Base-by-base conservation (phyloP, 2,113 vertebrate genomes). In the Oncorhynchus keta region DNA sequence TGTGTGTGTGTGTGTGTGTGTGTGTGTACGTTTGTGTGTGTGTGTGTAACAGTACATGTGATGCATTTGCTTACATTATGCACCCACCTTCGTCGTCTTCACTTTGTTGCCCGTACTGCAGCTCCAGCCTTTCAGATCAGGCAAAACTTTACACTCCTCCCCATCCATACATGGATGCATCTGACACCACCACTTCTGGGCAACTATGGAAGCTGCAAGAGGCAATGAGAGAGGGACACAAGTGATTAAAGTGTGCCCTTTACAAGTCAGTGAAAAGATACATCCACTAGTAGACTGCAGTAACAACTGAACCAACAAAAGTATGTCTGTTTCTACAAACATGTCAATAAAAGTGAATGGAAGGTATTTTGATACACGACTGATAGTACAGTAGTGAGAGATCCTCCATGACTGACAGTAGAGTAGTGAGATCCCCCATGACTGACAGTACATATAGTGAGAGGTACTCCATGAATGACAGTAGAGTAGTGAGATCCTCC, bases 101-200 rank as follows among this genome's bases (percentile, higher is more conserved):
- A 99, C 97, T 94, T 95, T 99, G 94, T 98, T 97, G 85, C 98
- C 95, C 0, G 94, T 96, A 91, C 97, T 98, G 94, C 98, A 99
- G 94, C 97, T 99, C 98, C 98, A 99, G 30, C 98, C 98, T 0
- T 98, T 97, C 75, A 97, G 94, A 91, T 99, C 97, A 0, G 98
- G 98, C 88, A 99, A 94, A 68, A 99, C 97, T 86, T 95, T 97
- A 89, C 98, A 99, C 81, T 98, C 98, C 81, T 99, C 97, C 35
- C 96, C 97, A 0, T 92, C 93, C 79, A 99, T 94, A 87, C 98
- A 99, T 1, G 97, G 98, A 84, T 98, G 94, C 98, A 99, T 99
- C 89, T 97, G 97, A 90, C 98, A 99, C 98, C 98, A 99, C 97
- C 97, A 98, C 88, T 96, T 98, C 94, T 99, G 97, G 79, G 96